phyloP scores from a whole-genome alignment of 2,888 invertebrate genomes.

The Diaphora mendica region DNA sequence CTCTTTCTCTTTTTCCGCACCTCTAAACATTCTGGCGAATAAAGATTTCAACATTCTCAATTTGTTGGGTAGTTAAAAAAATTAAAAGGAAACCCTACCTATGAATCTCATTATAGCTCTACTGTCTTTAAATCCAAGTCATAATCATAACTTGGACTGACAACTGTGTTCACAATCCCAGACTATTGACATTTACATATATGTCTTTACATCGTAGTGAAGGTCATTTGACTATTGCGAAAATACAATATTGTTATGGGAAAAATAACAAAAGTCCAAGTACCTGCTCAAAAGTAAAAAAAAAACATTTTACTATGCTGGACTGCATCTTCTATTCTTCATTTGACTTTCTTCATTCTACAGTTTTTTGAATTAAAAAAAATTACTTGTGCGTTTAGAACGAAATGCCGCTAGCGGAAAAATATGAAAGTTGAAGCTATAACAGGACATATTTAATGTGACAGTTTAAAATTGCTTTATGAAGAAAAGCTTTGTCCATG shows the following conservation, averaged over 20 bases:
- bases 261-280: not conserved
- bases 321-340: not conserved
- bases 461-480: not conserved
- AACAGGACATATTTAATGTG: not conserved
- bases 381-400: not conserved
- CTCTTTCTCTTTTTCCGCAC: not conserved
- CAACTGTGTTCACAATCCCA: not conserved
- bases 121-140: not conserved
- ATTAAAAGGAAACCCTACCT: not conserved
- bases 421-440: too few relatives aligned
- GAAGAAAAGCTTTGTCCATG: not conserved
- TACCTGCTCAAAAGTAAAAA: too few relatives aligned
- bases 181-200: not conserved
- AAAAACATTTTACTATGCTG: not conserved
- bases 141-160: not conserved
- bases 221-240: not conserved
- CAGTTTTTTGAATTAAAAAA: not conserved
- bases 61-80: not conserved
- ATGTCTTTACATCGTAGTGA: not conserved
- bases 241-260: not conserved
- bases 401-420: not conserved
- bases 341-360: not conserved
- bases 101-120: not conserved
- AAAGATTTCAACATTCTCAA: not conserved
- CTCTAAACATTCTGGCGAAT: not conserved